Conservation (phyloP, 2,888 invertebrate species). For the Hedya salicella region DNA sequence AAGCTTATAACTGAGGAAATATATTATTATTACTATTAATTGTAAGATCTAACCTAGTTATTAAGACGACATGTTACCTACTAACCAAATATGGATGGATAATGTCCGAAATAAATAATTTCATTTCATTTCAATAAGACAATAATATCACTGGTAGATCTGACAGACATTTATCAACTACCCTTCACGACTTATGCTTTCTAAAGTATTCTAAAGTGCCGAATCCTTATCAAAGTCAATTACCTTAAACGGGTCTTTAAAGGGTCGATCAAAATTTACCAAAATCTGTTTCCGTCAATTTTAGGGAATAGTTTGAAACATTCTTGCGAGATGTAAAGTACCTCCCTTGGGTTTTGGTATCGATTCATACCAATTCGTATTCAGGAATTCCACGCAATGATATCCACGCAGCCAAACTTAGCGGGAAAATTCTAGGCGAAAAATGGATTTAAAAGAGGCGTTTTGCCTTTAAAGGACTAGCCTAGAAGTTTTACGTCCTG, state of each 20-base stretch:
- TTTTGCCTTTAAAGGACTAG: neutral
- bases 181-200: slow-evolving; percentile 1
- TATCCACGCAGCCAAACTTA: neutral
- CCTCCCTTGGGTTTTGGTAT: neutral
- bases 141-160: neutral
- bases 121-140: too few relatives aligned
- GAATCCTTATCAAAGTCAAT: slow-evolving; percentile 33
- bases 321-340: neutral
- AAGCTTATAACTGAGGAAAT: too few relatives aligned
- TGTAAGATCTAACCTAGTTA: too few relatives aligned
- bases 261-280: slow-evolving; percentile 17
- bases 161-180: neutral
- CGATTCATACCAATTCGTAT: neutral
- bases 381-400: neutral
- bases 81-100: too few relatives aligned
- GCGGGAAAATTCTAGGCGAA: neutral
- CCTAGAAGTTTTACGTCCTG: too few relatives aligned
- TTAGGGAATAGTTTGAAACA: slow-evolving; percentile 5
- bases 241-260: slow-evolving; percentile 12
- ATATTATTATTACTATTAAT: too few relatives aligned
- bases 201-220: slow-evolving; percentile 12
- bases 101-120: too few relatives aligned
- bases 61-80: too few relatives aligned
- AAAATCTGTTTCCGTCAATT: neutral
- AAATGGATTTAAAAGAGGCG: neutral